Evolutionary conservation across 2,113 vertebrate species (phyloP).

Genomic region (Gasterosteus aculeatus): DNA sequence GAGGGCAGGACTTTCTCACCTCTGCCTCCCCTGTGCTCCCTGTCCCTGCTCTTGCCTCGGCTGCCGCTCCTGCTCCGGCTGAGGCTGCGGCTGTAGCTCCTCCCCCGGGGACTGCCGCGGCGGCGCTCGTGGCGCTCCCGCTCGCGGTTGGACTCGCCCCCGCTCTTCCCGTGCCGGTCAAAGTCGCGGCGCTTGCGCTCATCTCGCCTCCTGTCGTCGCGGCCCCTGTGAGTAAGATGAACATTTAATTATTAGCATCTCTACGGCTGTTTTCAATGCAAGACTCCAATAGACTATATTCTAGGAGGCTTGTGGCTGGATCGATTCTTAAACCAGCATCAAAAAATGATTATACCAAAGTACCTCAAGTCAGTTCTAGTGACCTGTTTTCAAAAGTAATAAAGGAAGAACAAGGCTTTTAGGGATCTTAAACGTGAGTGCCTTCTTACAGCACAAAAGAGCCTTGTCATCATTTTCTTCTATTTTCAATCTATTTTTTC

Average conservation of each 20-base stretch:
- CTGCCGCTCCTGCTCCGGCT: conserved; percentile 85
- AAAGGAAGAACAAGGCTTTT: background rate
- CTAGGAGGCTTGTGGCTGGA: background rate
- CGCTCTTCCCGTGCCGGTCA: conserved; percentile 88
- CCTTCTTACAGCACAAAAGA: background rate
- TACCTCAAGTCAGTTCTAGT: background rate
- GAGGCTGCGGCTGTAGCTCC: conserved; percentile 79
- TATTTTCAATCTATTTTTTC: too few relatives aligned
- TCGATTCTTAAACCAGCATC: background rate
- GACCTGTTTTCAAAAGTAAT: background rate
- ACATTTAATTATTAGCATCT: background rate
- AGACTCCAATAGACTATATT: background rate
- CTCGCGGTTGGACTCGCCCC: conserved; percentile 88
- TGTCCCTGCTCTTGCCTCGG: conserved; percentile 76
- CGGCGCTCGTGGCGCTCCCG: conserved; percentile 95
- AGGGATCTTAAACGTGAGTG: background rate
- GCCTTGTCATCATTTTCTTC: background rate
- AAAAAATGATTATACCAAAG: too few relatives aligned
- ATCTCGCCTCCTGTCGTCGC: conserved; percentile 92
- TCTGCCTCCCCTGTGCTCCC: conserved; percentile 75
- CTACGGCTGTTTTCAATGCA: background rate
- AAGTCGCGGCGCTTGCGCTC: conserved; percentile 95
- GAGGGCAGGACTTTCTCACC: conserved; percentile 60
- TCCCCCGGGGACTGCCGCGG: conserved; percentile 88
- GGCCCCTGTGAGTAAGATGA: conserved; percentile 74